Evolutionary conservation across 2,797 vertebrate species (phyloP).

Genomic region (Gephyroberyx darwinii): DNA sequence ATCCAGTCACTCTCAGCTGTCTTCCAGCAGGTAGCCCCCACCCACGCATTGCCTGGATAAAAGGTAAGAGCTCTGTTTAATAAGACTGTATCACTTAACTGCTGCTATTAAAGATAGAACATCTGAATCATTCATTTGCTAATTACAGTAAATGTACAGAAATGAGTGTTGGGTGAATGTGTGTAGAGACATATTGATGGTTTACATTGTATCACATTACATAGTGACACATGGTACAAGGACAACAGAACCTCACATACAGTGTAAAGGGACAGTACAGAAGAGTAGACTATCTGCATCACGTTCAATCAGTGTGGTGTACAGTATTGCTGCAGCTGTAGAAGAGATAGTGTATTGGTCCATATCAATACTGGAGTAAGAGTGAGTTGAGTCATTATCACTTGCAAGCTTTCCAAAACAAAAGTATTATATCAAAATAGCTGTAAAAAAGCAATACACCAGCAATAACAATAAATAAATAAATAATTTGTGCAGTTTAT

Average conservation of each 20-base stretch:
- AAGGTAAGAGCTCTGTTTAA: constrained; percentile 81
- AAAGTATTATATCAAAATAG: background rate
- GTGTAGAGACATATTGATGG: background rate
- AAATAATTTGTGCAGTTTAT: background rate
- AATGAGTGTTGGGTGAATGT: background rate
- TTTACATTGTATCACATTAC: background rate
- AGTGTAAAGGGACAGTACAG: background rate
- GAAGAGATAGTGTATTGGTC: too few species aligned
- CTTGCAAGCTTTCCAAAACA: background rate
- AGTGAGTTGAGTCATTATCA: background rate
- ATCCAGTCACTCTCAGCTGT: constrained; percentile 95
- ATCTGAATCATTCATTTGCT: constrained; percentile 8
- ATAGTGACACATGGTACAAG: constrained; percentile 4
- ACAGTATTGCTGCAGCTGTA: too few species aligned
- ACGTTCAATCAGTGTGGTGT: too few species aligned
- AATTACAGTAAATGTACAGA: constrained; percentile 18
- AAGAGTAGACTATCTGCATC: too few species aligned
- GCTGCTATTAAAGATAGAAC: background rate
- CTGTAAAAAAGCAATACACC: too few species aligned
- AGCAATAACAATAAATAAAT: too few species aligned
- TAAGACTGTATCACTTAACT: background rate
- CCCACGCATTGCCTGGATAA: constrained; percentile 92
- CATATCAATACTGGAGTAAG: background rate
- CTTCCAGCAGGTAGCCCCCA: constrained; percentile 94
- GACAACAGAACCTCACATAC: background rate